Percentiles rank a stretch among this genome's conserved stretches.
phyloP scores from a whole-genome alignment of 2,113 vertebrate genomes.

The Microtus oregoni region DNA sequence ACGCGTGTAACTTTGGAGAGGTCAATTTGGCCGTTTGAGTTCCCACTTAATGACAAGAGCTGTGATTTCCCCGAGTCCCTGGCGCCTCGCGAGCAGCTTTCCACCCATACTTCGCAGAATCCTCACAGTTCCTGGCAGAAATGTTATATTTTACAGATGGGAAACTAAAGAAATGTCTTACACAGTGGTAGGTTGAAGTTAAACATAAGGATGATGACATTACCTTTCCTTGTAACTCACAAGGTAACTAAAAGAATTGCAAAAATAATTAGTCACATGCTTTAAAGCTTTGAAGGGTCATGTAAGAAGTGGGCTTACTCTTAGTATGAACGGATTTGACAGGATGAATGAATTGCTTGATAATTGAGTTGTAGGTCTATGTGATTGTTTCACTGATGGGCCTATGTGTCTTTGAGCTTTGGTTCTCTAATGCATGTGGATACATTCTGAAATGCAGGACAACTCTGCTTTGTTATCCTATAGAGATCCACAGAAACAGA shows the following conservation, averaged over 20 bases:
- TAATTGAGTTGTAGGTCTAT: not conserved
- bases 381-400: not conserved
- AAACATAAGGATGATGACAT: slow-evolving; percentile 34
- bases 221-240: not conserved
- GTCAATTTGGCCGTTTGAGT: not conserved
- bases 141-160: not conserved
- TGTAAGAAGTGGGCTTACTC: not conserved
- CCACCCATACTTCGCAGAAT: not conserved
- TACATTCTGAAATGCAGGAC: not conserved
- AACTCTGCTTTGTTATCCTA: not conserved
- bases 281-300: not conserved
- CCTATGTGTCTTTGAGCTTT: not conserved
- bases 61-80: not conserved
- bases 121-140: not conserved
- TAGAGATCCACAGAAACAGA: not conserved
- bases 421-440: not conserved
- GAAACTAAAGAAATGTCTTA: not conserved
- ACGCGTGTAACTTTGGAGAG: not conserved
- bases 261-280: not conserved
- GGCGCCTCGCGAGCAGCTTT: not conserved
- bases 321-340: not conserved
- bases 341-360: not conserved
- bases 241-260: not conserved
- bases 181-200: not conserved
- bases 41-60: not conserved